Evolutionary conservation across 2,113 vertebrate species (phyloP), one percentile per base, ranked within the genome.

Genomic region (Pterocles burchelli): DNA sequence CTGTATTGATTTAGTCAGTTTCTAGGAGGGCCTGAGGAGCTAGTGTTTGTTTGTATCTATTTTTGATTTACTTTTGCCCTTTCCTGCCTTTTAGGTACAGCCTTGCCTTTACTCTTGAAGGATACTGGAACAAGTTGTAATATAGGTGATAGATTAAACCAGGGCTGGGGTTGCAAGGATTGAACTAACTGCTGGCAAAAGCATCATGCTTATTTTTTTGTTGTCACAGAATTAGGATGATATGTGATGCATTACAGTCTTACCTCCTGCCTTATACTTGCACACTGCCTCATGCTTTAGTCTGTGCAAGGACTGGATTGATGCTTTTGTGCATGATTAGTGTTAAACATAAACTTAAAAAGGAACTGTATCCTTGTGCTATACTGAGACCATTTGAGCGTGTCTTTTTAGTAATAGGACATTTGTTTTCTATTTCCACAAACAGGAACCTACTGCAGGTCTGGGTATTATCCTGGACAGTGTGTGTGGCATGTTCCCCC

Each of bases 381-480:
- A 5, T 80, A 21, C 31, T 55, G 59, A 90, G 58, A 59, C 10
- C 5, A 9, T 66, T 63, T 59, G 26, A 62, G 29, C 5, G 6
- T 77, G 83, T 77, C 8, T 48, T 68, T 85, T 51, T 41, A 38
- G 19, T 74, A 48, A 52, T 16, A 63, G 15, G 24, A 66, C 31
- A 19, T 88, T 94, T 90, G 26, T 95, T 88, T 85, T 26, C n/a
- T 76, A 25, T 90, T 95, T 96, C 13, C 14, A 46, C 51, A 18
- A 20, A 26, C 76, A 99, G 99, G 99, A 99, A 48, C 99, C 99
- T 12, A 99, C 99, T 86, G 98, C 98, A 85, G 99, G 99, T 33
- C 95, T 99, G 77, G 99, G 99, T n/a, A 98, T 99, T 98, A 98
- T 99, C 85, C 98, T 99, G 95, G 99, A 99, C 97, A 99, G 99